Base-by-base conservation (phyloP, 1,140 invertebrate genomes). In the Orussus abietinus region DNA sequence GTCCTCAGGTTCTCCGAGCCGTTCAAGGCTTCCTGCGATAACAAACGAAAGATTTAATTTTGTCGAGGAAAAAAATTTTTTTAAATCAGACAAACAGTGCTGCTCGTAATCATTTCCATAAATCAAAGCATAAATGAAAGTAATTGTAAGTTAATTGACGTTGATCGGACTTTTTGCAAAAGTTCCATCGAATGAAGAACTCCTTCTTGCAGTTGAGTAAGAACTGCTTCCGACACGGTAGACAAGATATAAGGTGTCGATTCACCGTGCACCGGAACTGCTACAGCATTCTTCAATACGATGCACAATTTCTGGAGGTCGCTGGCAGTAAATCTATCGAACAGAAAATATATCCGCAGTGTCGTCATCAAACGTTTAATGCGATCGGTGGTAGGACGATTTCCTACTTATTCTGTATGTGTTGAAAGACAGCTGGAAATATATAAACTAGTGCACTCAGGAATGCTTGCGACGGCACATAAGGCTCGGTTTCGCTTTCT, bases 371-470 rank as follows among this genome's bases (percentile, higher is more conserved):
- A 12, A n/a, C 25, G 4, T 28, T 12, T 3, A 28, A n/a, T n/a
- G 10, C 12, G 25, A 28, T 33, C 15, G 17, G 13, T 2, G 28
- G 22, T 19, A 17, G 3, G n/a, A 21, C 38, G 15, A 22, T 18
- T 29, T 75, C 75, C 74, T 75, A 92, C 78, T 80, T 86, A 51
- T 78, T 74, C 74, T 87, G 85, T 46, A 96, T 90, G 59, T 94
- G 88, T 46, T 89, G 86, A 73, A 95, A 96, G 38, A 98, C 81
- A 30, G 85, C 83, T 11, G 93, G 92, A 66, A 97, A 95, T 61
- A 95, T 95, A 71, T 95, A 92, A 48, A 96, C 85, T 3, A 96
- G 76, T 1, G 92, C 88, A 1, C 92, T 93, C 15, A 98, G 78
- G 73, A 96, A 98, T 46, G 87, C 84, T 62, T 95, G 90, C 9